Evolutionary conservation across 2,113 vertebrate species (phyloP), one percentile per base, ranked within the genome.

Genomic region (Peromyscus maniculatus): DNA sequence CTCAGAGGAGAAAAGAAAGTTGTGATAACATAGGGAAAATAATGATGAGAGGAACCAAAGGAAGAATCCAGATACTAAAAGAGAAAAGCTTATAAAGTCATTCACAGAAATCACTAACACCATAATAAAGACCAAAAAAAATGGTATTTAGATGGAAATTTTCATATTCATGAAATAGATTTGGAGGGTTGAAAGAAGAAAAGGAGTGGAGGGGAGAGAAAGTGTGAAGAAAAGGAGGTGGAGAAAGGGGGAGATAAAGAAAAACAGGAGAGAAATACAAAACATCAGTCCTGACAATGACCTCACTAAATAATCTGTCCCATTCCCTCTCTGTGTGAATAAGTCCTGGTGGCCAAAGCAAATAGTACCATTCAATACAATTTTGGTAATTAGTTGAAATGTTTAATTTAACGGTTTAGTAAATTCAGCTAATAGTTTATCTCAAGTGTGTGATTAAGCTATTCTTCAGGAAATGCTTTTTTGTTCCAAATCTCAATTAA

Each of bases 331-430:
- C 57, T 74, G 93, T 94, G 94, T 86, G 91, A 91, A 89, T 78
- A 83, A 87, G 80, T 89, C 31, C 87, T 96, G 33, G 5, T 96
- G 95, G 93, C 87, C 95, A 95, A 94, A 96, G 94, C 74, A 94
- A 91, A 94, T 49, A 75, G 55, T 87, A 91, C n/a, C 74, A 91
- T 87, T 96, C 82, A 96, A 95, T 87, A 93, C 91, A 83, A 96
- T 91, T 24, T 91, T 71, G 22, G 94, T 97, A 97, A 98, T 98
- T 97, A 97, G 95, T 89, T 95, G 95, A 95, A 98, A 97, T 97
- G 94, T 96, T 97, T 97, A 98, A 98, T 98, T 98, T 97, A 97
- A 98, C 26, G 93, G 97, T 97, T 97, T 97, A 96, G 94, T 97
- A 97, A 97, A 97, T 96, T 96, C 97, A 95, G 95, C 94, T 96